phyloP scores from a whole-genome alignment of 2,113 vertebrate species.

The Colossoma macropomum region DNA sequence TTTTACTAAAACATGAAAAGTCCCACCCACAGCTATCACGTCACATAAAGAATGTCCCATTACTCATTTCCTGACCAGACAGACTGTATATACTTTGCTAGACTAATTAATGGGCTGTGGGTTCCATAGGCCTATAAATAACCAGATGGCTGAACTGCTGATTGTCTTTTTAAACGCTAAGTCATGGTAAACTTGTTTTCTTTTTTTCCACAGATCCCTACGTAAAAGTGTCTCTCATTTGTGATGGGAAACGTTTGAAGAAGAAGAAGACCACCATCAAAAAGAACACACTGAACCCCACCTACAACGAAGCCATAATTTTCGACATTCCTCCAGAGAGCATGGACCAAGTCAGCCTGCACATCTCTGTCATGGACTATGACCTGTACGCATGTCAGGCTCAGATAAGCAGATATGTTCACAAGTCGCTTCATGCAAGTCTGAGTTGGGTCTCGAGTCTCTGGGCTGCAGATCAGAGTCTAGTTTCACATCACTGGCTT shows the following conservation, averaged over 20 bases:
- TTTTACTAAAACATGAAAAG: neutral
- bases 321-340: constrained; percentile 98
- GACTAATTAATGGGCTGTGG: neutral
- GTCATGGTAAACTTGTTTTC: neutral
- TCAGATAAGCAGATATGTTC: too few relatives aligned
- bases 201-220: constrained; percentile 84
- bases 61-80: neutral
- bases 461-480: too few relatives aligned
- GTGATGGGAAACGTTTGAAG: constrained; percentile 93
- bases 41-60: neutral
- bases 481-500: too few relatives aligned
- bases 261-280: constrained; percentile 99
- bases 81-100: neutral
- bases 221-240: constrained; percentile 97
- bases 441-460: too few relatives aligned
- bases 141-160: neutral
- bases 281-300: constrained; percentile 96
- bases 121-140: neutral
- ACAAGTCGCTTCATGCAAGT: too few relatives aligned
- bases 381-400: constrained; percentile 82
- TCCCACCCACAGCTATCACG: neutral
- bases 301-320: constrained; percentile 98
- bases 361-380: constrained; percentile 98
- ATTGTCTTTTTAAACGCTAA: neutral
- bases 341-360: constrained; percentile 98